Evolutionary conservation across 2,888 invertebrate genomes (phyloP).

Genomic region (Therioaphis trifolii): DNA sequence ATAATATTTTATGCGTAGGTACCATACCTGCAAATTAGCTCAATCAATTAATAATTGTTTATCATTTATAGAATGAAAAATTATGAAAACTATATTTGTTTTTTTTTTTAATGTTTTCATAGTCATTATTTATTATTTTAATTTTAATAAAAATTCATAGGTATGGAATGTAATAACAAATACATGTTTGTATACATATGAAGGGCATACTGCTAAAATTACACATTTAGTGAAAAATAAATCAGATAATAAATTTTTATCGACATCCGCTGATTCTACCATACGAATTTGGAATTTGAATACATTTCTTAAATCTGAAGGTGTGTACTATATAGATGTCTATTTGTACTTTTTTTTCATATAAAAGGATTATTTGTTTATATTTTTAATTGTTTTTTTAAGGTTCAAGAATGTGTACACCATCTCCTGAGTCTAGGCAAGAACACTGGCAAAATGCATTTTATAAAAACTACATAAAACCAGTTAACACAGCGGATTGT

Average conservation of each 20-base stretch:
- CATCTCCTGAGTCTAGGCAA: constrained; percentile 61
- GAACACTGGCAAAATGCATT: constrained; percentile 59
- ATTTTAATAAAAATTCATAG: constrained; percentile 5
- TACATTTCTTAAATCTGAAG: constrained; percentile 15
- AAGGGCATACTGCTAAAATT: constrained; percentile 55
- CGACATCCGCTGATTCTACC: constrained; percentile 60
- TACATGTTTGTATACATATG: constrained; percentile 41
- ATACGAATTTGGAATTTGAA: constrained; percentile 62
- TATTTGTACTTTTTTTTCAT: constrained; percentile 1
- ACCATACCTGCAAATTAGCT: too few relatives aligned
- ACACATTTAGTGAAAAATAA: constrained; percentile 46
- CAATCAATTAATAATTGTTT: too few relatives aligned
- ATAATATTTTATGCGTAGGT: too few relatives aligned
- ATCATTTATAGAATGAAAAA: background rate
- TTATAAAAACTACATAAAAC: background rate
- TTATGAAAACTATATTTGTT: background rate
- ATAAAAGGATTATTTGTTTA: background rate
- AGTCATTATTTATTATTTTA: constrained; percentile 4
- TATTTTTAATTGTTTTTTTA: constrained; percentile 12
- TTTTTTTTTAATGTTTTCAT: too few relatives aligned
- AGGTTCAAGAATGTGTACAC: constrained; percentile 59
- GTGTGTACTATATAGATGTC: constrained; percentile 39
- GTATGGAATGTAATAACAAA: constrained; percentile 45
- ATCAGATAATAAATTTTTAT: constrained; percentile 54
- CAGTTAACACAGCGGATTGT: constrained; percentile 33